These are phyloP conservation scores for Paelopatides confundens DNA, from an alignment of 53 echinoderm and acorn worm species.

Conservation along the genomic window DNA sequence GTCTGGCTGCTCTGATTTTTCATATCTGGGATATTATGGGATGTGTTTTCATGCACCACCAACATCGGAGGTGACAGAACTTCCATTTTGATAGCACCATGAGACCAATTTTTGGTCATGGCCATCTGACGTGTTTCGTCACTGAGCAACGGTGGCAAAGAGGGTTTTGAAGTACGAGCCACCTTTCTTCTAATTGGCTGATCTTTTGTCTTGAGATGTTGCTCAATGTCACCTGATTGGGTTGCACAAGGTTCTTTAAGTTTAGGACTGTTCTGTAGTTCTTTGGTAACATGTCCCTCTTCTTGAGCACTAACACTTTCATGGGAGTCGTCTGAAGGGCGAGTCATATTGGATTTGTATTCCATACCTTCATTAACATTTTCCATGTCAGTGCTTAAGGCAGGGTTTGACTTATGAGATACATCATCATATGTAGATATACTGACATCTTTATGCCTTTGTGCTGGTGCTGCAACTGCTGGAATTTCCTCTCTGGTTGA, in stretches of 20 bases:
- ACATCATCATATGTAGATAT: background rate
- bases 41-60: background rate
- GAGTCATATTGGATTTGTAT: too few species aligned
- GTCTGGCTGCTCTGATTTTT: conserved; percentile 23
- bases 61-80: background rate
- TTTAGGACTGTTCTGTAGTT: background rate
- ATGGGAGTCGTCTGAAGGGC: background rate
- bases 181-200: background rate
- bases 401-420: background rate
- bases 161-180: background rate
- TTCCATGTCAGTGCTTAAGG: background rate
- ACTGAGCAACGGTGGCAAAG: background rate
- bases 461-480: background rate
- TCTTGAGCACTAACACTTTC: background rate
- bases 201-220: background rate
- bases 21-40: background rate
- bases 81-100: conserved; percentile 24
- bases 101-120: conserved; percentile 13
- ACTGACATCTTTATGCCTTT: background rate
- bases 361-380: background rate
- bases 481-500: background rate
- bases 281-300: background rate
- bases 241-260: background rate
- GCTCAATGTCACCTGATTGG: background rate
- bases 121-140: conserved; percentile 22